Conservation (phyloP, 1,140 invertebrate species). For the Steinernema khuongi region DNA sequence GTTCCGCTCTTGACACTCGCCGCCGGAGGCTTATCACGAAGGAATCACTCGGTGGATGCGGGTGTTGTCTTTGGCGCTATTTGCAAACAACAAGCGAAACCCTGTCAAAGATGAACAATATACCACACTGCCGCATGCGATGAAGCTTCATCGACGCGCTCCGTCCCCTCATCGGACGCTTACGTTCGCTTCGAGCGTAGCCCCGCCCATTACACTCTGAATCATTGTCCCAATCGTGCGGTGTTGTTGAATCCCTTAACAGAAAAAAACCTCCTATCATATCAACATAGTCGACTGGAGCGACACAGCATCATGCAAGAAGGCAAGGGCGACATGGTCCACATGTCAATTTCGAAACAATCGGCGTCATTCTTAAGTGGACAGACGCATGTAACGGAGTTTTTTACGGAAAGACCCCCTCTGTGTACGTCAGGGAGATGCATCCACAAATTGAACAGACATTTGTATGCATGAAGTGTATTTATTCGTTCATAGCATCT, state of each 20-base stretch:
- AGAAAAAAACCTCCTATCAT: not conserved
- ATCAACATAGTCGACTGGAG: too few relatives aligned
- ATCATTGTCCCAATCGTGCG: not conserved
- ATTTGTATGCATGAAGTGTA: not conserved
- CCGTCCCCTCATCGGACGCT: slow-evolving; percentile 11
- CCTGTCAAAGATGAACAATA: slow-evolving; percentile 17
- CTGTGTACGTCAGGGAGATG: too few relatives aligned
- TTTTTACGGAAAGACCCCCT: too few relatives aligned
- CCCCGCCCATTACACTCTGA: slow-evolving; percentile 14
- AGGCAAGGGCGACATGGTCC: too few relatives aligned
- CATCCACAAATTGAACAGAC: too few relatives aligned
- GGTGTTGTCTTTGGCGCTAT: slow-evolving; percentile 12
- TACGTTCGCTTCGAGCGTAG: slow-evolving; percentile 12
- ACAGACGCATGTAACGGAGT: too few relatives aligned
- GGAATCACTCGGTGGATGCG: slow-evolving; percentile 11
- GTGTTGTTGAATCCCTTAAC: not conserved
- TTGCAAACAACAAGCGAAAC: slow-evolving; percentile 16
- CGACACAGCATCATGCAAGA: too few relatives aligned
- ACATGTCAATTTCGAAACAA: too few relatives aligned
- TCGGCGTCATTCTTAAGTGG: too few relatives aligned
- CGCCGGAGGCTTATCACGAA: slow-evolving; percentile 10
- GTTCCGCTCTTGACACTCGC: slow-evolving; percentile 4
- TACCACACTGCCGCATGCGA: slow-evolving; percentile 14
- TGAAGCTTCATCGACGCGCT: slow-evolving; percentile 5
- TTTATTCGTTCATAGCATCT: not conserved